Conservation (phyloP, 2,888 invertebrate species). For the Calliopum simillimum region DNA sequence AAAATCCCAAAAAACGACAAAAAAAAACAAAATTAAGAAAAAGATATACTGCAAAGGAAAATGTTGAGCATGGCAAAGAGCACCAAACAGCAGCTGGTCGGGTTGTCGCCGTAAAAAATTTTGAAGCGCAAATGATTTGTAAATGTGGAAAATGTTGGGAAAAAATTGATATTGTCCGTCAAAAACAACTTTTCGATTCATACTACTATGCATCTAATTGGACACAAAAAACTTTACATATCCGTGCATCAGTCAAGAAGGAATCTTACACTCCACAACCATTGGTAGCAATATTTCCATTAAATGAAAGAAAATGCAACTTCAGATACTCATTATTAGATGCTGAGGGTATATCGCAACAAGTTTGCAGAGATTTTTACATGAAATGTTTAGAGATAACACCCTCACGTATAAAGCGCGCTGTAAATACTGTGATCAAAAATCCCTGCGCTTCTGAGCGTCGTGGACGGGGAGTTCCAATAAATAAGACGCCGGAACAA, state of each 20-base stretch:
- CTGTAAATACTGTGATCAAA: conserved; percentile 18
- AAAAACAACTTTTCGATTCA: conserved; percentile 17
- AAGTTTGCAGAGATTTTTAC: conserved; percentile 23
- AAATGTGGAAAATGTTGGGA: conserved; percentile 21
- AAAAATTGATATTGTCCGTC: conserved; percentile 19
- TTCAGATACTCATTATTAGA: conserved; percentile 14
- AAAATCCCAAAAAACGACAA: conserved; percentile 14
- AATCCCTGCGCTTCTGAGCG: conserved; percentile 11
- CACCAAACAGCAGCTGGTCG: conserved; percentile 1
- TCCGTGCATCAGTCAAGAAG: conserved; percentile 19
- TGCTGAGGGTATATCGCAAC: conserved; percentile 14
- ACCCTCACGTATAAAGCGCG: conserved; percentile 17
- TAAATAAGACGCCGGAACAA: conserved; percentile 15
- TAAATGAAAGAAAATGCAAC: conserved; percentile 9
- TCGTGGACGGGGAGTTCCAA: neutral
- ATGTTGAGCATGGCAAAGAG: conserved; percentile 18
- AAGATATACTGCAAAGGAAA: conserved; percentile 14
- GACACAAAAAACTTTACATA: conserved; percentile 18
- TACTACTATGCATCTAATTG: conserved; percentile 15
- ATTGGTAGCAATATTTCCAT: no score
- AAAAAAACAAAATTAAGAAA: conserved; percentile 7
- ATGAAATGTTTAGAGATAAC: conserved; percentile 22
- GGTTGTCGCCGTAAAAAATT: neutral
- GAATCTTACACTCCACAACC: no score
- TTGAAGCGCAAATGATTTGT: conserved; percentile 21